phyloP scores from a whole-genome alignment of 2,888 invertebrate genomes.

The Himalopsyche tibetana region DNA sequence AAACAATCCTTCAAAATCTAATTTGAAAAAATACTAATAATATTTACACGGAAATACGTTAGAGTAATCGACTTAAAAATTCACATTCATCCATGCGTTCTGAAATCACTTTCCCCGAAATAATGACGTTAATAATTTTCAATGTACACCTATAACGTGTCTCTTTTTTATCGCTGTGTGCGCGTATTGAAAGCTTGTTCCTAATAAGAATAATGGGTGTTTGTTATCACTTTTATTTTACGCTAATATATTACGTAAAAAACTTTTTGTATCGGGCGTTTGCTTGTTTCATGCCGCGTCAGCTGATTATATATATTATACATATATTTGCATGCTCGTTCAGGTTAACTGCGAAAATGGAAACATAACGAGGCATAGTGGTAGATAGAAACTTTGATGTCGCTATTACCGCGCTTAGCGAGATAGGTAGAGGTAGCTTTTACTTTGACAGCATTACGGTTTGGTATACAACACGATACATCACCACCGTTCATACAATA shows the following conservation, averaged over 20 bases:
- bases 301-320: not conserved
- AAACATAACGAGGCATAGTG: conserved; percentile 35
- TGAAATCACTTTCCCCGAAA: too few relatives aligned
- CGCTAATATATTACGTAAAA: conserved; percentile 1
- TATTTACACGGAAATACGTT: too few relatives aligned
- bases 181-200: not conserved
- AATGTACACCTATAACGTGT: too few relatives aligned
- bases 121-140: too few relatives aligned
- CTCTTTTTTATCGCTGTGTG: too few relatives aligned
- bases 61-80: too few relatives aligned
- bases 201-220: not conserved
- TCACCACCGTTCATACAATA: not conserved
- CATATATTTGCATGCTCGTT: conserved; percentile 11
- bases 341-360: conserved; percentile 32
- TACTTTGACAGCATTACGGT: conserved; percentile 43
- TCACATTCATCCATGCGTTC: too few relatives aligned
- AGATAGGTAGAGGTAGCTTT: conserved; percentile 23
- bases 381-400: conserved; percentile 33
- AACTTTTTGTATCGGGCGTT: not conserved
- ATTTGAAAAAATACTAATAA: too few relatives aligned
- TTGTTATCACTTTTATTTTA: not conserved
- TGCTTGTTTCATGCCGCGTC: not conserved
- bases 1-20: too few relatives aligned
- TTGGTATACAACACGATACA: not conserved
- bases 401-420: conserved; percentile 28